A percentile compares a stretch with the other conserved stretches of the same genome.
Conservation (phyloP, 2,797 vertebrate species). For the Labroides dimidiatus region DNA sequence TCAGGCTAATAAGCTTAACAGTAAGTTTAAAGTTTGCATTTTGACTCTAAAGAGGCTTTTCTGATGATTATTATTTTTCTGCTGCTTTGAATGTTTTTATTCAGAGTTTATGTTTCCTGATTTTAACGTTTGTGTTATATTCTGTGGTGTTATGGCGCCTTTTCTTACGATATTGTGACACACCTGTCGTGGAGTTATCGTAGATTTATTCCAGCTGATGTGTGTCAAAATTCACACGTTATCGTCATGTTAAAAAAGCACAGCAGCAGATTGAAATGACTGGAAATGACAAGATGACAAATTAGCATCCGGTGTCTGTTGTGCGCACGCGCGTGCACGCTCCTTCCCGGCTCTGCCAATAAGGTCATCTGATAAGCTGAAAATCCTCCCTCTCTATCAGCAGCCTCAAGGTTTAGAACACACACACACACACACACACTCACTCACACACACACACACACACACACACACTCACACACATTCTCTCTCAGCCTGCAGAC, state of each 20-base stretch:
- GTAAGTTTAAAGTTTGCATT: not conserved
- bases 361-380: constrained; percentile 74
- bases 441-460: not conserved
- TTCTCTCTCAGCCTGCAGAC: constrained; percentile 19
- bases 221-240: not conserved
- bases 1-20: not conserved
- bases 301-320: not conserved
- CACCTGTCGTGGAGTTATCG: too few relatives aligned
- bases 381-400: constrained; percentile 54
- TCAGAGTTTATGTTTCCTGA: too few relatives aligned
- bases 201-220: not conserved
- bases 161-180: too few relatives aligned
- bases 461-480: constrained; percentile 3
- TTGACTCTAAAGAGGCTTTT: not conserved
- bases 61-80: too few relatives aligned
- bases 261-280: constrained; percentile 8
- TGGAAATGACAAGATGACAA: constrained; percentile 31
- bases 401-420: constrained; percentile 6
- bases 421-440: too few relatives aligned
- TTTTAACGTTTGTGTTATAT: too few relatives aligned
- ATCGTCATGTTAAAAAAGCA: not conserved
- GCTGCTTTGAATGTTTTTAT: too few relatives aligned
- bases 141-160: too few relatives aligned
- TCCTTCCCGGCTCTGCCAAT: constrained; percentile 42
- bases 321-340: not conserved